phyloP scores from a whole-genome alignment of 2,888 invertebrate species.

The Aphrophora alni region DNA sequence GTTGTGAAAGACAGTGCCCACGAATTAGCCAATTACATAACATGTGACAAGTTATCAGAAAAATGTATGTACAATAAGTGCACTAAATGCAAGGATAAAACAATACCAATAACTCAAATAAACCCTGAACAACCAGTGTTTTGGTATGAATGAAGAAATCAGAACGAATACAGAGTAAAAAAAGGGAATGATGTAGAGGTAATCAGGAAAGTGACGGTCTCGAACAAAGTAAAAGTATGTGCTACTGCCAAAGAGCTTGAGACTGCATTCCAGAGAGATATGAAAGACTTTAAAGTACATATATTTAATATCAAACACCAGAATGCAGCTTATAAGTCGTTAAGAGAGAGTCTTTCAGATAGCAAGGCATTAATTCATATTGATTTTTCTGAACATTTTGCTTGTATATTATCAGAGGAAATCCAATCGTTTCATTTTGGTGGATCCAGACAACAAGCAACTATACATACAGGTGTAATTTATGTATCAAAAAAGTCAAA shows the following conservation, averaged over 20 bases:
- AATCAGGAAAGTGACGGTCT: neutral
- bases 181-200: neutral
- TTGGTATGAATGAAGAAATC: neutral
- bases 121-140: neutral
- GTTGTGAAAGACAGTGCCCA: neutral
- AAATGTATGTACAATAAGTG: neutral
- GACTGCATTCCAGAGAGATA: neutral
- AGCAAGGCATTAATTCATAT: neutral
- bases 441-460: neutral
- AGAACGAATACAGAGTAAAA: neutral
- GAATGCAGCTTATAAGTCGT: neutral
- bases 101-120: neutral
- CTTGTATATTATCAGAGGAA: neutral
- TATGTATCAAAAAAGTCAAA: neutral
- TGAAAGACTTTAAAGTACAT: neutral
- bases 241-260: neutral
- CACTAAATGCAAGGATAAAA: neutral
- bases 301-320: constrained; percentile 11
- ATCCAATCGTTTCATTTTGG: constrained; percentile 12
- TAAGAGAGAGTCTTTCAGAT: neutral
- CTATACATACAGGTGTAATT: constrained; percentile 13
- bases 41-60: neutral
- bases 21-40: neutral
- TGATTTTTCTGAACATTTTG: constrained; percentile 10
- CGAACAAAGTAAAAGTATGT: neutral